Base-by-base conservation (phyloP, 2,888 invertebrate species). In the Arge pagana region DNA sequence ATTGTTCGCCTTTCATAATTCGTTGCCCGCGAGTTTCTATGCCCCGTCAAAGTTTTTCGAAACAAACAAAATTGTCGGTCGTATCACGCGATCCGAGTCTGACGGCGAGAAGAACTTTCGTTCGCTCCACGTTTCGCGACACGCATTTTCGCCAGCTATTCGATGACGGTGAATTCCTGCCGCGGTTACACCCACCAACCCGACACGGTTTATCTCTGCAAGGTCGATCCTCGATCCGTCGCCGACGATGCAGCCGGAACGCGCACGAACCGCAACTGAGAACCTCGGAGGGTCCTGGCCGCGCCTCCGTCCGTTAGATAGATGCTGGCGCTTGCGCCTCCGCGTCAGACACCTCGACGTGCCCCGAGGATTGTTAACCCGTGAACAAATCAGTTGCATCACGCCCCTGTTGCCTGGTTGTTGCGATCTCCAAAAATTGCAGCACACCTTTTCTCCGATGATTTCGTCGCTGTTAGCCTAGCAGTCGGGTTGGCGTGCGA, bases 251-350 rank as follows among this genome's bases (percentile, higher is more conserved):
- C 33, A 45, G 45, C 45, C 23, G 24, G 23, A 35, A 21, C 71
- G 71, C 72, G 71, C 63, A 71, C 70, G 69, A 72, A 72, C 68
- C 71, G 71, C 71, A 70, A 72, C 72, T 72, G 68, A n/a, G n/a
- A 67, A 64, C 45, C 56, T 59, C 61, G 66, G 63, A 65, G 61
- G 64, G 60, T 67, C 59, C 63, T 65, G 71, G 61, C 72, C 72
- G 72, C 71, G 64, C 70, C 72, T 66, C 66, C 66, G 60, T 61
- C 60, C 41, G 15, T 31, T 11, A n/a, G 33, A n/a, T n/a, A 45
- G 33, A 35, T 31, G 33, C 33, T 31, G 33, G 45, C 45, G 45
- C 45, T 33, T 31, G 45, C 45, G 45, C 45, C 28, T 23, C 3
- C 4, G 7, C 3, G 24, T 35, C 23, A 45, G 31, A 45, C 35